Base-by-base conservation (phyloP, 2,888 invertebrate species). In the Adineta ricciae region DNA sequence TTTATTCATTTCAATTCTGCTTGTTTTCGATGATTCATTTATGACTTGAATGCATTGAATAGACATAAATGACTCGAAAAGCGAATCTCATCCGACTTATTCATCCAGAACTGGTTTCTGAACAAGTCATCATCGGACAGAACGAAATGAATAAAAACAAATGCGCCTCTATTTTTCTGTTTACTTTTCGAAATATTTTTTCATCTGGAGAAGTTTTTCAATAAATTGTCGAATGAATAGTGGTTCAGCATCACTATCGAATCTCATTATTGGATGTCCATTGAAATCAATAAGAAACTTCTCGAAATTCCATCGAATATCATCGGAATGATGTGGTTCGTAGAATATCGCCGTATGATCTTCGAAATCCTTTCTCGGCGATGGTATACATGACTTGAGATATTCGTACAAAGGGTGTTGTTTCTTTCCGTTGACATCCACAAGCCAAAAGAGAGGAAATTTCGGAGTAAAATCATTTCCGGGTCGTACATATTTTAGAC, bases 341-440 rank as follows among this genome's bases (percentile, higher is more conserved):
- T 41, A 32, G 8, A 24, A 78, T 9, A 32, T 78, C 41, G 7
- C 41, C 24, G 78, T 78, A n/a, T 41, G 78, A 78, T 78, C 78
- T 41, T 78, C 78, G 24, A 73, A 73, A 38, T 21, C 16, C 24
- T 73, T 73, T 5, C 21, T 73, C 7, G 73, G 36, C 21, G 73
- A 16, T 73, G 73, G 73, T 73, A 73, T 24, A 38, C 73, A 38
- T 36, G 90, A 88, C 89, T 94, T 94, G 87, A 94, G 90, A 88
- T 92, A 94, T 84, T 92, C 92, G 91, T 92, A 94, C 38, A 94
- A 89, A 0, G 94, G 94, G 89, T 93, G 92, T 1, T 94, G 92
- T 86, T 92, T 90, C 3, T 92, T 92, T 0, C 94, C 94, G 88
- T 94, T 94, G 0, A 94, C 94, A 85, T 94, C 92, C 1, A 94